Percentiles rank a stretch among this genome's conserved stretches.
Conservation (phyloP, 37 sponge, comb jelly and placozoan genomes). For the Oopsacas minuta region DNA sequence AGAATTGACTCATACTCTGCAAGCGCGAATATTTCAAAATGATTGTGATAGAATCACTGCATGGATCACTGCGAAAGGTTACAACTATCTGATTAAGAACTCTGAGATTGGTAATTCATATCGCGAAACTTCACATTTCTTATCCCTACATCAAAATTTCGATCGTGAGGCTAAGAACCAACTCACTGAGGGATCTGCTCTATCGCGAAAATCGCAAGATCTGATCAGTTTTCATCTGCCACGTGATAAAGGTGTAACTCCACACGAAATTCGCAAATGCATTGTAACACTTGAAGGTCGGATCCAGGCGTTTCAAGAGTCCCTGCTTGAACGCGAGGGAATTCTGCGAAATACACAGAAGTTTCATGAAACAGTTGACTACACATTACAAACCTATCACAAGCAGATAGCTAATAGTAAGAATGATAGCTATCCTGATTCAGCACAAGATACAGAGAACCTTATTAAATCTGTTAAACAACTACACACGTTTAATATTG, state of each 20-base stretch:
- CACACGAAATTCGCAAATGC: conserved; percentile 10
- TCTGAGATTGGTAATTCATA: not conserved
- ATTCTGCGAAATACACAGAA: not conserved
- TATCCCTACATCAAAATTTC: not conserved
- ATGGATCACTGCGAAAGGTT: not conserved
- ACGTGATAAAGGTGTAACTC: not conserved
- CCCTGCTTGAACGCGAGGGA: not conserved
- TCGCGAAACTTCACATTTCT: not conserved
- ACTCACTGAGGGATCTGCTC: not conserved
- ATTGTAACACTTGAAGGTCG: not conserved
- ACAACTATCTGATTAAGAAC: conserved; percentile 13
- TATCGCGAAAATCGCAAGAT: not conserved
- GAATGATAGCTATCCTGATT: not conserved
- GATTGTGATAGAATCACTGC: not conserved
- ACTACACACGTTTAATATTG: not conserved
- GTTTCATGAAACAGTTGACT: not conserved
- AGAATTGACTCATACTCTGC: not conserved
- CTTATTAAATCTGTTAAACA: not conserved
- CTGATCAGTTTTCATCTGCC: not conserved
- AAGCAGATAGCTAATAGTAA: not conserved
- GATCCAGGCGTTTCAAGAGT: not conserved
- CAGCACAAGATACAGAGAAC: not conserved
- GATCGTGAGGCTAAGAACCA: conserved; percentile 1
- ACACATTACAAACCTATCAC: not conserved
- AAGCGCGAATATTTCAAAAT: conserved; percentile 9